Conservation (phyloP, 2,888 invertebrate species). For the Glaucopsyche alexis region DNA sequence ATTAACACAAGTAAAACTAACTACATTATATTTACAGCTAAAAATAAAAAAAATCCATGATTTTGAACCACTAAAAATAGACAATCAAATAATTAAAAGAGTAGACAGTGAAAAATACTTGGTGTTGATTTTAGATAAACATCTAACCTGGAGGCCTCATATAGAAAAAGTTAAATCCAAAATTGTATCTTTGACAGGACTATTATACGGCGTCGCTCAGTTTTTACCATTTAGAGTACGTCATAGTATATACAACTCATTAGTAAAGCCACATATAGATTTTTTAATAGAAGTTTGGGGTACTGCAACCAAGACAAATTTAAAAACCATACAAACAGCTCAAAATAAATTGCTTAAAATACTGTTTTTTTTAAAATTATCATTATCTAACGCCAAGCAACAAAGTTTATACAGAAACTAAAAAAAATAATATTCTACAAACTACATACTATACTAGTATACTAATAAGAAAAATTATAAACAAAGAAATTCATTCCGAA, state of each 20-base stretch:
- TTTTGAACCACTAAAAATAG: conserved; percentile 5
- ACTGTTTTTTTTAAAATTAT: no score
- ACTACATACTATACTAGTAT: background rate
- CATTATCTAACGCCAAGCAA: background rate
- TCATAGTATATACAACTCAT: conserved; percentile 21
- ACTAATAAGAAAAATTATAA: background rate
- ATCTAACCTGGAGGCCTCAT: conserved; percentile 1
- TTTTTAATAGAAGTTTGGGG: conserved; percentile 24
- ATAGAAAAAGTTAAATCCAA: background rate
- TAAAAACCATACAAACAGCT: background rate
- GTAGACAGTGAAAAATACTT: background rate
- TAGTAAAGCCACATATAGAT: conserved; percentile 28
- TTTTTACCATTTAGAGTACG: background rate
- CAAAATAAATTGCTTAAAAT: background rate
- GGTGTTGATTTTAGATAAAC: conserved; percentile 4
- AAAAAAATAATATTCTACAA: background rate
- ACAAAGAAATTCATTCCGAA: background rate
- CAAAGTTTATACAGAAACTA: background rate
- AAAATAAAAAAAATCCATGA: conserved; percentile 1
- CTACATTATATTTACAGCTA: conserved; percentile 12
- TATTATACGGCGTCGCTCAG: background rate
- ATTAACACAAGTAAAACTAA: conserved; percentile 14
- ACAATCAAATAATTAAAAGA: background rate
- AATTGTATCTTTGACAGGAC: background rate
- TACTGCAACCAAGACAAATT: conserved; percentile 21